Percentiles rank a stretch among this genome's conserved stretches.
Conservation (phyloP, 2,888 invertebrate species). For the Sacculina carcini region DNA sequence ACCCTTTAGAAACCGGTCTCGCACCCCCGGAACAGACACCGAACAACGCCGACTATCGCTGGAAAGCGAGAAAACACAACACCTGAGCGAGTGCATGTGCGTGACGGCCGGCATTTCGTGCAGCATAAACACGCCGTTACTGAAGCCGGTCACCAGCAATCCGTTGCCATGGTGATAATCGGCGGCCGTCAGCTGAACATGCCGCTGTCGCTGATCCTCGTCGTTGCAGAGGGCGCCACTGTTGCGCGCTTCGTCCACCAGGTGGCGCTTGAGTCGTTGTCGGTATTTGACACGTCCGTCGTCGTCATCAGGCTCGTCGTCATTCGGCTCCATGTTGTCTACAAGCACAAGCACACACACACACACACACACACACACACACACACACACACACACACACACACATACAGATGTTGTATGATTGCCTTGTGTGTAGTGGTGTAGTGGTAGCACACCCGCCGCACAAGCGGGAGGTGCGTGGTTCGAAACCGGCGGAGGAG, state of each 20-base stretch:
- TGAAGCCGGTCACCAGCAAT: constrained; percentile 68
- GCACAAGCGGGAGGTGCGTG: too few relatives aligned
- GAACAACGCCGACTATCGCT: constrained; percentile 17
- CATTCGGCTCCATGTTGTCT: not conserved
- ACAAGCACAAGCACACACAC: not conserved
- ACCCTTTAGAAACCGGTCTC: too few relatives aligned
- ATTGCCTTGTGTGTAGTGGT: too few relatives aligned
- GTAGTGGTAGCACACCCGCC: too few relatives aligned
- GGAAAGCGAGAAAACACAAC: too few relatives aligned
- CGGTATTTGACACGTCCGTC: constrained; percentile 31
- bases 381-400: not conserved
- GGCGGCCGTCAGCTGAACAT: constrained; percentile 44
- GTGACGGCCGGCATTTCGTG: constrained; percentile 85
- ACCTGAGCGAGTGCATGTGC: constrained; percentile 54
- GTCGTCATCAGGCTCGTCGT: not conserved
- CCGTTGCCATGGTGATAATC: constrained; percentile 53
- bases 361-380: not conserved
- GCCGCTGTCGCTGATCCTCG: too few relatives aligned
- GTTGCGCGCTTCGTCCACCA: constrained; percentile 39
- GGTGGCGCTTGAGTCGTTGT: constrained; percentile 41
- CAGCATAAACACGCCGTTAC: constrained; percentile 67
- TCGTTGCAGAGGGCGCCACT: constrained; percentile 24
- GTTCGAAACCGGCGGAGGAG: too few relatives aligned
- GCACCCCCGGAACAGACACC: too few relatives aligned
- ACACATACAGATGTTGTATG: not conserved